These are phyloP conservation scores for Steromphala cineraria DNA, from an alignment of 2,888 invertebrate species.

Conservation along the genomic window DNA sequence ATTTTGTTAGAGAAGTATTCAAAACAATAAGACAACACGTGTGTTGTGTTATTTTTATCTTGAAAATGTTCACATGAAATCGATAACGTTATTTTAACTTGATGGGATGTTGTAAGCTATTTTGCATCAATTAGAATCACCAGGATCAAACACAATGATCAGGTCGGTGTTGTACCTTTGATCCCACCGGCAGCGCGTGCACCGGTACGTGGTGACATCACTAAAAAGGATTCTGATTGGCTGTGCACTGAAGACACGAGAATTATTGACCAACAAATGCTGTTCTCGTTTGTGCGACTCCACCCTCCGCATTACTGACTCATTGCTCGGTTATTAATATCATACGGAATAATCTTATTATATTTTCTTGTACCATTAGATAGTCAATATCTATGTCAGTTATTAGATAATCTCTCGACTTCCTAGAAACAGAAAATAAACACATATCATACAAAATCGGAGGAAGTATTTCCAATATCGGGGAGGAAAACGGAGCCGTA, in stretches of 20 bases:
- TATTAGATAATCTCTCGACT: not conserved
- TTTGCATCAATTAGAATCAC: too few relatives aligned
- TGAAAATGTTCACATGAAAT: too few relatives aligned
- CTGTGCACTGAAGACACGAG: constrained; percentile 9
- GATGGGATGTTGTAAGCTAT: too few relatives aligned
- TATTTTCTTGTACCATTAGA: not conserved
- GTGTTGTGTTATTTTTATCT: too few relatives aligned
- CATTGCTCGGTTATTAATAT: not conserved
- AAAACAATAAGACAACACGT: too few relatives aligned
- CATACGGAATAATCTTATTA: not conserved
- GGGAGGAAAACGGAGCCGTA: constrained; percentile 12
- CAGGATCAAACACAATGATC: too few relatives aligned
- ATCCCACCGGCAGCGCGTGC: constrained; percentile 8
- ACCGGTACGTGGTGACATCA: constrained; percentile 24
- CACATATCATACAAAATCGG: too few relatives aligned
- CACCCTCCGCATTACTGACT: not conserved
- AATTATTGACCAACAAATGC: constrained; percentile 23
- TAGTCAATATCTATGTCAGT: not conserved
- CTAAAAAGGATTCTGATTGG: constrained; percentile 13
- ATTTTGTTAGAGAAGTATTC: too few relatives aligned
- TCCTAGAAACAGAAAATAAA: not conserved
- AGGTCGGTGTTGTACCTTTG: constrained; percentile 20
- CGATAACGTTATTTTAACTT: too few relatives aligned
- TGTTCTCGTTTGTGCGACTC: not conserved
- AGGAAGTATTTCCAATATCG: not conserved